Percentiles rank a stretch among this genome's conserved stretches.
Evolutionary conservation across 30 jellyfish, hydroid and myxozoan genomes (phyloP).

Genomic region (Phacellophora camtschatica): DNA sequence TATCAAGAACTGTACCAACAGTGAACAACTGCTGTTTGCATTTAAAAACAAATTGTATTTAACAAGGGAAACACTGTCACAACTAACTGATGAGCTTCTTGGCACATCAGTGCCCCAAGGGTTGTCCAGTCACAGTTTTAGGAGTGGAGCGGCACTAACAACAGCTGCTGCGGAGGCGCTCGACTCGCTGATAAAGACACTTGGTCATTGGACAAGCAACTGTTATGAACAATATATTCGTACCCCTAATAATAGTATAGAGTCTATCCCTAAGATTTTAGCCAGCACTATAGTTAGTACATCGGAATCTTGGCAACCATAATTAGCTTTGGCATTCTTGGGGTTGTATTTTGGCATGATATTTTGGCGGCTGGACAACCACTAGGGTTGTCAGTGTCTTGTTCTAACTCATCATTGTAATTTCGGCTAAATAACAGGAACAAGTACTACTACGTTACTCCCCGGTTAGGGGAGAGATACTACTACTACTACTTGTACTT

Average conservation of each 20-base stretch:
- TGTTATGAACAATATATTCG: constrained; percentile 1
- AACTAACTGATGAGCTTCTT: neutral
- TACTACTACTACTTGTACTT: neutral
- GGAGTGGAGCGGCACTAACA: constrained; percentile 10
- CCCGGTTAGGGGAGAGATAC: no score
- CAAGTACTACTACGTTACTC: neutral
- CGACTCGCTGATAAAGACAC: constrained; percentile 12
- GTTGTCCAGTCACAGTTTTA: constrained; percentile 2
- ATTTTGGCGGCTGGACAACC: constrained; percentile 26
- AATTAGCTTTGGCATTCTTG: neutral
- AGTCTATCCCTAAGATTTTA: neutral
- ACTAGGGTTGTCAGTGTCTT: neutral
- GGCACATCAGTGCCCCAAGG: neutral
- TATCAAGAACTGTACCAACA: neutral
- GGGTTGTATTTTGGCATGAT: constrained; percentile 4
- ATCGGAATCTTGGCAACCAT: neutral
- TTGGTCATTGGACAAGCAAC: constrained; percentile 25
- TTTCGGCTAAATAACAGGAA: neutral
- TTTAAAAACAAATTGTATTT: neutral
- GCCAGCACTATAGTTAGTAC: neutral
- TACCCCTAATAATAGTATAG: neutral
- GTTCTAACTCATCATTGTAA: neutral
- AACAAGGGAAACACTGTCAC: neutral
- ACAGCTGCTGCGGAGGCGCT: constrained; percentile 1
- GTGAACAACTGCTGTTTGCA: neutral